Conservation (phyloP, 2,888 invertebrate species). For the Crepidodera aurea region DNA sequence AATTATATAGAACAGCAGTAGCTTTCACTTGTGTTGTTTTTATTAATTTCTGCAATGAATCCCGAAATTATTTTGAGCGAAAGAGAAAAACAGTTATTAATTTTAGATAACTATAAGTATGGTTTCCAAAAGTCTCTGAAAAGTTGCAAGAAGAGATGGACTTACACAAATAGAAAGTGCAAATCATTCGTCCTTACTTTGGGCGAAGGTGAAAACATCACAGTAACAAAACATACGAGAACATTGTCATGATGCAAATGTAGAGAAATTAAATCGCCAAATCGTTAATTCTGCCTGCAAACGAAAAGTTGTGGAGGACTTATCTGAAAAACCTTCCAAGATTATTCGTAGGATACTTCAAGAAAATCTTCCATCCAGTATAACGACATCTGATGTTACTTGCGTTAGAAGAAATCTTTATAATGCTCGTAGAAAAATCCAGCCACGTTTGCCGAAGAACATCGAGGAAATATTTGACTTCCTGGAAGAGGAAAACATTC, state of each 20-base stretch:
- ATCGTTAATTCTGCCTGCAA: neutral
- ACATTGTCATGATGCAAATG: neutral
- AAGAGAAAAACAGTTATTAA: neutral
- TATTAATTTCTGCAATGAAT: neutral
- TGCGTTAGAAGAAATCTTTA: neutral
- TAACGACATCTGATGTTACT: neutral
- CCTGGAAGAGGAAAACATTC: too few species aligned
- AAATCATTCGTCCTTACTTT: neutral
- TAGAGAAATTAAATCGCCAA: neutral
- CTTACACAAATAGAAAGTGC: neutral
- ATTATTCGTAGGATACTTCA: neutral
- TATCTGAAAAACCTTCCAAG: neutral
- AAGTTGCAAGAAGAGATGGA: neutral
- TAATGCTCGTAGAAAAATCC: neutral
- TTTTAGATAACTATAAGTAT: neutral
- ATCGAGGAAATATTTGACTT: neutral
- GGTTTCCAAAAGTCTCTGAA: neutral
- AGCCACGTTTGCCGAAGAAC: neutral
- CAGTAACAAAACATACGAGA: neutral
- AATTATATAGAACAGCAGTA: too few species aligned
- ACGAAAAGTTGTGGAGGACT: neutral
- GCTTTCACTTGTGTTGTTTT: too few species aligned
- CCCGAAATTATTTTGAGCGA: neutral
- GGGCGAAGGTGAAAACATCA: neutral
- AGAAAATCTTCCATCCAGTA: neutral